phyloP scores from a whole-genome alignment of 2,797 vertebrate species.

The Galago senegalensis region DNA sequence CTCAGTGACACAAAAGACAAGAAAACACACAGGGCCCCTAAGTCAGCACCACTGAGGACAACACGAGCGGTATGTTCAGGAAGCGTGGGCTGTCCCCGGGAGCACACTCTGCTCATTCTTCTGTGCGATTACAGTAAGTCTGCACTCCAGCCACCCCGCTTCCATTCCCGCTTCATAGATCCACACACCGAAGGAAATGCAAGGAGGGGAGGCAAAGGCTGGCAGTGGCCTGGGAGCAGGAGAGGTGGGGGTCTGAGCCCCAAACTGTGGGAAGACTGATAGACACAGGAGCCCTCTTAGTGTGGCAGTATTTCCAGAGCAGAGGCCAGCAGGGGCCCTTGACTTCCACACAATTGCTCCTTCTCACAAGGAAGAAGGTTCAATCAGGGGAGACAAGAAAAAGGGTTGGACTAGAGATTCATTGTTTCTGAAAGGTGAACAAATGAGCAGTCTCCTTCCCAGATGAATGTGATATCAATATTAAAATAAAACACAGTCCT shows the following conservation, averaged over 20 bases:
- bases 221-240: background rate
- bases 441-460: slow-evolving; percentile 14
- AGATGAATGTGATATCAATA: background rate
- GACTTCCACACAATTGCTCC: background rate
- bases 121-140: background rate
- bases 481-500: slow-evolving; percentile 55
- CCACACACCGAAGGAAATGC: background rate
- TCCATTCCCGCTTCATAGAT: background rate
- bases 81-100: background rate
- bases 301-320: background rate
- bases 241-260: background rate
- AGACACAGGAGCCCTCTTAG: background rate
- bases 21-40: background rate
- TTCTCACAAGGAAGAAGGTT: background rate
- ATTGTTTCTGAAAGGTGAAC: background rate
- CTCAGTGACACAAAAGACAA: background rate
- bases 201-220: slow-evolving; percentile 7
- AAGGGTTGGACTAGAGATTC: background rate
- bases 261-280: background rate
- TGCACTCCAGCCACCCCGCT: background rate
- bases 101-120: background rate
- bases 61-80: no score
- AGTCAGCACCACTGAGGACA: background rate
- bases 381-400: background rate
- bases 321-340: background rate